Base-by-base conservation (phyloP, 1,140 invertebrate genomes). In the Drosophila oshimai region DNA sequence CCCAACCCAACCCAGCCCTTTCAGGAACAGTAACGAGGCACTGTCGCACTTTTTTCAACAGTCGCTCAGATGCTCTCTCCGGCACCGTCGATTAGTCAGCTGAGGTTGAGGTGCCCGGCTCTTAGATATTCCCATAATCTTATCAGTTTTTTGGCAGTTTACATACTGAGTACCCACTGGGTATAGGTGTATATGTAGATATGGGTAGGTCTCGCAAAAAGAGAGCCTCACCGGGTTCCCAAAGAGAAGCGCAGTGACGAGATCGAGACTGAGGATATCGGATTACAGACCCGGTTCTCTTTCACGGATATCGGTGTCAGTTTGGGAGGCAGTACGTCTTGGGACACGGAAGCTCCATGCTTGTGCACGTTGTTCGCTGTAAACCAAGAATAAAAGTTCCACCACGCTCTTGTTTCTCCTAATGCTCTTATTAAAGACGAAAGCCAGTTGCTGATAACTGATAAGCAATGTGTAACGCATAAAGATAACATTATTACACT, bases 51-150 rank as follows among this genome's bases (percentile, higher is more conserved):
- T 31, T 33, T 36, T 44, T 22, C 22, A 50, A 24, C 18, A 45
- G 50, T 42, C 49, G 24, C 39, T 53, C 47, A 44, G 18, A 28
- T 28, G 9, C 7, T 28, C n/a, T 22, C 18, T 28, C 29, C 26
- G 7, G 12, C 15, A 18, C 10, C 36, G 42, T 31, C 31, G 33
- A 44, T 72, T 61, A 72, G 68, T 72, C 67, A 72, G 67, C 68
- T 72, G 29, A 51, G 67, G 41, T 45, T 72, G 29, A 51, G 67
- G 41, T 45, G 26, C 13, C 37, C 22, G 33, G 26, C 37, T 45
- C 54, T 51, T n/a, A 39, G 68, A 51, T 72, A 72, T 61, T 29
- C n/a, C 17, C 33, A 42, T 70, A 72, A 72, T 72, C 68, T 72
- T 72, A 72, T 72, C 68, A 71, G 54, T 28, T 15, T 44, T 67